Evolutionary conservation across 2,797 vertebrate genomes (phyloP), one percentile per base, ranked within the genome.

Genomic region (Myotis findleyi): DNA sequence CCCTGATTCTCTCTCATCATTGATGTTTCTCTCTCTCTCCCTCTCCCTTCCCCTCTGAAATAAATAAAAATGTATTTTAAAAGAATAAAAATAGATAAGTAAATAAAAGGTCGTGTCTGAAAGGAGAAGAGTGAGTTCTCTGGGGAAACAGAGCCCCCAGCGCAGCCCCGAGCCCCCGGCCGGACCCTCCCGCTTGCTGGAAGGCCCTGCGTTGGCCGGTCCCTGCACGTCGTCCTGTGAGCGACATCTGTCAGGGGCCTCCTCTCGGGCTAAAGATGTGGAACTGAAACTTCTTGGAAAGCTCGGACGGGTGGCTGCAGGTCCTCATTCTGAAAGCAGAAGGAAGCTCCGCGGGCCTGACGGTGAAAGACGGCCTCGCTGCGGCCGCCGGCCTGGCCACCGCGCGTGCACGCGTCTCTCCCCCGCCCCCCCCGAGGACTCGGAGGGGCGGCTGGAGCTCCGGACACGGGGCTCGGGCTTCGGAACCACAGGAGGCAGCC

Each of bases 201-300:
- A 94, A 95, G 97, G 97, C 94, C 93, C 97, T 87, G 94, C 75
- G 16, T 91, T 71, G 96, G 96, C 95, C 94, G 41, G 75, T 88
- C 90, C 97, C 88, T 38, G 64, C 33, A 62, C 87, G 55, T 89
- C 49, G 11, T 96, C 96, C 83, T 30, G 85, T 83, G 95, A 91
- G 81, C 89, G 51, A 96, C 96, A 93, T 64, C 95, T 95, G 95
- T 83, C 91, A 36, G 41, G 36, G 71, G 82, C 25, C 73, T 75
- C 27, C 6, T 71, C 59, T 57, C 0, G 0, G 30, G 53, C 93
- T 79, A 4, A 55, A 71, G 49, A 76, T 0, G 0, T 21, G 73
- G 94, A 92, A 82, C 30, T 2, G 89, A 94, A 94, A 87, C 80
- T 80, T 85, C 93, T 66, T 95, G 20, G 89, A 83, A 90, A 95